Percentiles rank a stretch among this genome's conserved stretches.
Evolutionary conservation across 2,888 invertebrate genomes (phyloP).

Genomic region (Cataglyphis livida): DNA sequence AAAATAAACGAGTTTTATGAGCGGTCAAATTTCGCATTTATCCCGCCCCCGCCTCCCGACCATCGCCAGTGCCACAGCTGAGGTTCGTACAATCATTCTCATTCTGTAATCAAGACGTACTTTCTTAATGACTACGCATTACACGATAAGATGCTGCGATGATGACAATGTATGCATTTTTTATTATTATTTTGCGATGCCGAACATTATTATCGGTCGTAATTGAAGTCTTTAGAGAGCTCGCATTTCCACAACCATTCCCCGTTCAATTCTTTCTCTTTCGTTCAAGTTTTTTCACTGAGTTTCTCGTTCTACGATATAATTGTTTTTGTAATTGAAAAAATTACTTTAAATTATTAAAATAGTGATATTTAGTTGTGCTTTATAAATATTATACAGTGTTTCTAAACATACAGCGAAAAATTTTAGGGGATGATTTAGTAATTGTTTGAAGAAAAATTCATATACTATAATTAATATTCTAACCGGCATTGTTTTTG

Average conservation of each 20-base stretch:
- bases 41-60: neutral
- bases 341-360: neutral
- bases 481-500: no score
- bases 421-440: no score
- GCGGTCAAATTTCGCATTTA: conserved; percentile 46
- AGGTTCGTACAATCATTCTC: conserved; percentile 17
- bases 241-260: neutral
- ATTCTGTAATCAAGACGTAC: conserved; percentile 43
- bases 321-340: neutral
- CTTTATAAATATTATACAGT: no score
- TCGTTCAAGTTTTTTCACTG: neutral
- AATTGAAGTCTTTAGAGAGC: conserved; percentile 28
- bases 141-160: conserved; percentile 19
- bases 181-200: conserved; percentile 8
- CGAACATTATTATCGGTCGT: conserved; percentile 28
- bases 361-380: no score
- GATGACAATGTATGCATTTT: neutral
- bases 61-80: neutral
- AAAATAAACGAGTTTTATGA: conserved; percentile 8
- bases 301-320: neutral
- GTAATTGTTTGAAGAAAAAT: no score
- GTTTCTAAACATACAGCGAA: no score
- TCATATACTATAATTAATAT: no score
- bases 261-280: neutral
- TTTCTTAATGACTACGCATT: conserved; percentile 38